Evolutionary conservation across 2,113 vertebrate species (phyloP).

Genomic region (Zosterops pallidus): DNA sequence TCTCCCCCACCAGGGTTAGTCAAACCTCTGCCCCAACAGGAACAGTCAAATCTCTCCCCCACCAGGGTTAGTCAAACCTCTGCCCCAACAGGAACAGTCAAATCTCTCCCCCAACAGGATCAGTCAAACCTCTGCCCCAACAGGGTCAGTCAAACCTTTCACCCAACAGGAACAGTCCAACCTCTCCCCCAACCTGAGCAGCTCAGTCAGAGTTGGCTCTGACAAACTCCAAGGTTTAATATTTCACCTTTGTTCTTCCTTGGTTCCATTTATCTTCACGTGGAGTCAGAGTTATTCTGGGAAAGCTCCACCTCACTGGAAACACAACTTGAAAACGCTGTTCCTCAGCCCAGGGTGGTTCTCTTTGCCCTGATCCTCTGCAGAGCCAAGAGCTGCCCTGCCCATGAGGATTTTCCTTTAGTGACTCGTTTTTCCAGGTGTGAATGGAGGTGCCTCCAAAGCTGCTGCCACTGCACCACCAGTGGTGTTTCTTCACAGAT

Average conservation of each 20-base stretch:
- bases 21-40: too few relatives aligned
- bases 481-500: background rate
- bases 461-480: background rate
- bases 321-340: rapidly evolving
- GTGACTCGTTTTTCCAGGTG: background rate
- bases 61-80: too few relatives aligned
- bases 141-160: too few relatives aligned
- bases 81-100: too few relatives aligned
- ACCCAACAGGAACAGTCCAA: too few relatives aligned
- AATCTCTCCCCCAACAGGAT: too few relatives aligned
- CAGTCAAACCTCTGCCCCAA: too few relatives aligned
- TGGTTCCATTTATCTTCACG: rapidly evolving
- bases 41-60: too few relatives aligned
- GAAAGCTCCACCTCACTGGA: background rate
- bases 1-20: too few relatives aligned
- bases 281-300: background rate
- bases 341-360: background rate
- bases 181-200: too few relatives aligned
- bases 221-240: background rate
- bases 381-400: background rate
- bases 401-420: background rate
- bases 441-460: background rate
- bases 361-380: background rate
- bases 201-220: background rate
- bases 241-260: background rate